Conservation (phyloP, 2,113 vertebrate genomes). For the Petrocephalus zakoni region DNA sequence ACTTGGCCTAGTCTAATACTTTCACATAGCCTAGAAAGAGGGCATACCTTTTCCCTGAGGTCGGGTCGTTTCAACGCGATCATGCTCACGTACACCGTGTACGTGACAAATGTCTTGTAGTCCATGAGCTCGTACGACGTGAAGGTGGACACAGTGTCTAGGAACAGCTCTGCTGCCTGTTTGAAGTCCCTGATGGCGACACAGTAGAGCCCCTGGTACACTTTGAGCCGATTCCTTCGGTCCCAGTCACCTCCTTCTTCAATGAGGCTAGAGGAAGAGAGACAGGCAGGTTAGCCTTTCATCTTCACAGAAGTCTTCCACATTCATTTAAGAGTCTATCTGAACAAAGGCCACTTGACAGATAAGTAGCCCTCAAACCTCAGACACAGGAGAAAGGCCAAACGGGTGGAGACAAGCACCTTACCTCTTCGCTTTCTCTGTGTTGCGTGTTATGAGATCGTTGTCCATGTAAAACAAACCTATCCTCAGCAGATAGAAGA, state of each 20-base stretch:
- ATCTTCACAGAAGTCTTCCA: background rate
- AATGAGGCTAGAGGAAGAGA: constrained; percentile 71
- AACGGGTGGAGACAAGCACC: background rate
- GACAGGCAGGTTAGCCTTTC: background rate
- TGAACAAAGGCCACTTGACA: background rate
- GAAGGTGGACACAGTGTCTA: constrained; percentile 95
- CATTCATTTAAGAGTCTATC: background rate
- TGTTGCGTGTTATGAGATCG: constrained; percentile 95
- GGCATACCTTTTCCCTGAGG: constrained; percentile 87
- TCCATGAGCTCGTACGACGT: constrained; percentile 99
- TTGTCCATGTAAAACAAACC: constrained; percentile 98
- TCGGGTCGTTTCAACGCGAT: constrained; percentile 93
- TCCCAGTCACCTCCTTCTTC: constrained; percentile 99
- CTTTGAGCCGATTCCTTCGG: constrained; percentile 91
- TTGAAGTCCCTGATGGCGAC: constrained; percentile 96
- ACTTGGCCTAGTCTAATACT: background rate
- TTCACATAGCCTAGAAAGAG: background rate
- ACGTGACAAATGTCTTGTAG: constrained; percentile 97
- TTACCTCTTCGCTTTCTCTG: constrained; percentile 96
- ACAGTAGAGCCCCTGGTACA: constrained; percentile 95
- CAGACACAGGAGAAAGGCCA: background rate
- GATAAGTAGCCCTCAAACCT: background rate
- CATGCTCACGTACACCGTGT: constrained; percentile 98
- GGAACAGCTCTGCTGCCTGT: constrained; percentile 93
- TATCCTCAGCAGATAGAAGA: constrained; percentile 94